Base-by-base conservation (phyloP, 2,797 vertebrate species). In the Aldrovandia affinis region DNA sequence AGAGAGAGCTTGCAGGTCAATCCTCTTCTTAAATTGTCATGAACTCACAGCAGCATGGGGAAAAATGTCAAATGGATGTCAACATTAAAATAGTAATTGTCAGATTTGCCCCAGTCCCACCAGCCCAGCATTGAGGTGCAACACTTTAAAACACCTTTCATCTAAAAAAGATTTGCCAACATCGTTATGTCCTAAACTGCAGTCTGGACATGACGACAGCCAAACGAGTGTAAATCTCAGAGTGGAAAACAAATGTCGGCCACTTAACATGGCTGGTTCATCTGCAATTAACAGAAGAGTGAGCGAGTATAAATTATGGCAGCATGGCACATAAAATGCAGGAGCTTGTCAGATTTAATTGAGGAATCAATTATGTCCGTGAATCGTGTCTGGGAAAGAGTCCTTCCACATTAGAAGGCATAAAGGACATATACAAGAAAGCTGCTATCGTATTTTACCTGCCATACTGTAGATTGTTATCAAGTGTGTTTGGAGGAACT, bases 221-320 rank as follows among this genome's bases (percentile, higher is more conserved):
- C 82, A 52, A n/a, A n/a, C n/a, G 55, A 79, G 42, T n/a, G 50
- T 88, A 90, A 88, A 83, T 85, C 86, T 22, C n/a, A 33, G 55
- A 20, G 84, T 44, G 36, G 47, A 85, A 87, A 84, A 83, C 83
- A 78, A 84, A 84, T 86, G 81, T 83, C 52, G 83, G 75, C 57
- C 75, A 83, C 84, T 87, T 84, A 61, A 85, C 81, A 83, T 81
- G 84, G 44, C n/a, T 77, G 70, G 81, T 59, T 78, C 84, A 78
- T 87, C 52, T 79, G 12, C 59, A 81, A 83, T 81, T 84, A 86
- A 42, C 52, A 36, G 20, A 47, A 44, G 47, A 79, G 50, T 57
- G 55, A 39, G 57, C 86, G 80, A 77, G 78, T 61, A 86, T 86
- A 86, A 82, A 88, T 90, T 85, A 86, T 18, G 77, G 50, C 78